Base-by-base conservation (phyloP, 2,797 vertebrate genomes). In the Otus scops region DNA sequence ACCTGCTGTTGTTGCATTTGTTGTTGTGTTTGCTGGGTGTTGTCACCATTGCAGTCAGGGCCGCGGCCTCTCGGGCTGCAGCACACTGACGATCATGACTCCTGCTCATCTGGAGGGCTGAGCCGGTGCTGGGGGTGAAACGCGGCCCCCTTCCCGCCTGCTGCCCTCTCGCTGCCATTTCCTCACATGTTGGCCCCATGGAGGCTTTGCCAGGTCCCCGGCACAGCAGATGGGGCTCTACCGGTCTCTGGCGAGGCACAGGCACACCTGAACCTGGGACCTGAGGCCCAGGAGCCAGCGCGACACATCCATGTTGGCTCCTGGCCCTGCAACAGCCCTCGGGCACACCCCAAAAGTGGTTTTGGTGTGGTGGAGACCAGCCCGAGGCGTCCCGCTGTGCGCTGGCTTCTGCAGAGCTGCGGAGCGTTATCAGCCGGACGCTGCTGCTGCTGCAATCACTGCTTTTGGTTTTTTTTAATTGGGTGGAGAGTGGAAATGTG, bases 101-200 rank as follows among this genome's bases (percentile, higher is more conserved):
- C 18, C n/a, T 17, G 50, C 77, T 41, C 34, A 1, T 15, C 3
- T 0, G 24, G 48, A 50, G 56, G 21, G 4, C 61, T 6, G 3
- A 36, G 32, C 10, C 23, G 88, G 27, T 7, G 43, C 7, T 30
- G 18, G 59, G 41, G 45, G 15, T 39, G 57, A 45, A 39, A 20
- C 3, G 1, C 2, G 3, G 34, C 38, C 50, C 76, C 27, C 0
- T 36, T 63, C 76, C 68, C 3, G 3, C 38, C 28, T 13, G 38
- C 77, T 57, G 28, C 7, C 38, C 34, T 41, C n/a, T 15, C 3
- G 6, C 60, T 56, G 53, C 2, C 1, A 18, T 27, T 38, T 43
- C 59, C 39, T n/a, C 3, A 1, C 4, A 26, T 2, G 0, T 21
- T n/a, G 23, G 21, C 43, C 69, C 13, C 0, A 0, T 2, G 4